phyloP scores from a whole-genome alignment of 1,140 invertebrate genomes.

The Teleogryllus occipitalis region DNA sequence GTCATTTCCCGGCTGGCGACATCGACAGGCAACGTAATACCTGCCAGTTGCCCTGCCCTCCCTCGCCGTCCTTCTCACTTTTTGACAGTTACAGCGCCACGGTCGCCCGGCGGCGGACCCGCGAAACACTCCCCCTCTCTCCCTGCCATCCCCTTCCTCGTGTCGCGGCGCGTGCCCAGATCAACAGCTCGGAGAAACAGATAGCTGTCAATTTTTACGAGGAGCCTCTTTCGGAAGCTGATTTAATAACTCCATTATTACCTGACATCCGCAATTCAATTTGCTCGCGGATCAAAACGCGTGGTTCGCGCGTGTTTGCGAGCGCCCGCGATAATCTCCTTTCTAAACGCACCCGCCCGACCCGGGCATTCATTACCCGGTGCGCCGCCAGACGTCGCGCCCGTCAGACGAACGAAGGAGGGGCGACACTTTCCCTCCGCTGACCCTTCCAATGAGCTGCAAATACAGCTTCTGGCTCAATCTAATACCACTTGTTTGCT shows the following conservation, averaged over 20 bases:
- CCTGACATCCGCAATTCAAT: neutral
- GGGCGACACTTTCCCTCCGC: too few relatives aligned
- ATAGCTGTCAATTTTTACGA: slow-evolving; percentile 1
- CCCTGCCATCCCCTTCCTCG: neutral
- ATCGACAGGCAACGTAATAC: too few relatives aligned
- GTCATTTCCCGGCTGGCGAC: too few relatives aligned
- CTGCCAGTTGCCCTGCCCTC: too few relatives aligned
- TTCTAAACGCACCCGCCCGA: neutral
- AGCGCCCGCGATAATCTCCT: neutral
- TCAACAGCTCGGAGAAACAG: neutral
- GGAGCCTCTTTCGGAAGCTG: neutral
- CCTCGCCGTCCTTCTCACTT: too few relatives aligned
- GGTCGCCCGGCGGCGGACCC: too few relatives aligned
- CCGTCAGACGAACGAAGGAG: too few relatives aligned
- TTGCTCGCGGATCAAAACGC: neutral
- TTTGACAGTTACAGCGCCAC: too few relatives aligned
- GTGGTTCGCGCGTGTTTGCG: neutral
- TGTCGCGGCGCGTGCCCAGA: neutral
- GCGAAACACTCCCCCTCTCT: neutral
- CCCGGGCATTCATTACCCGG: neutral
- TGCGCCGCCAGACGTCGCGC: neutral
- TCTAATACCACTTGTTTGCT: too few relatives aligned
- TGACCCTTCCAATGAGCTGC: too few relatives aligned
- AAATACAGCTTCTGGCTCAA: too few relatives aligned
- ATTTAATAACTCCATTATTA: slow-evolving; percentile 6